Evolutionary conservation across 2,888 invertebrate genomes (phyloP), one percentile per base, ranked within the genome.

Genomic region (Merodon equestris): DNA sequence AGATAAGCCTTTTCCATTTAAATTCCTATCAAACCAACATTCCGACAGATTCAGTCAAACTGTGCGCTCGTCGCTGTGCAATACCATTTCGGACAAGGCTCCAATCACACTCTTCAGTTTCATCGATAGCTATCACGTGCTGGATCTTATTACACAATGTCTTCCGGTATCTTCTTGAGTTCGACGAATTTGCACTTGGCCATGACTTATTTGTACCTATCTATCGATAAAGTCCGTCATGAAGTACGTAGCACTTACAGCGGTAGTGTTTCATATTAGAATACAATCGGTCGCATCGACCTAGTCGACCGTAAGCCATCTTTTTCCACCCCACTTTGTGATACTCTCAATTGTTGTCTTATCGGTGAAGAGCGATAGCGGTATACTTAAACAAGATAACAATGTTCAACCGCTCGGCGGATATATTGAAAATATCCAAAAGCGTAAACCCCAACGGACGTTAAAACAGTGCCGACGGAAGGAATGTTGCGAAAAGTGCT

Each of bases 291-390:
- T 34, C 42, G 9, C 27, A 0, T 27, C 19, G 27, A 27, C 27
- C 27, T 27, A 27, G 27, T 27, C 3, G 2, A 27, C 27, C 27
- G 7, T 27, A 27, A 27, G 27, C 27, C 2, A 44, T 51, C 44
- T 15, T 40, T 40, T 3, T 3, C n/a, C 53, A n/a, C 17, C 38
- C 53, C 48, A 54, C 44, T 10, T n/a, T 40, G 9, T 18, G 68
- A 45, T 56, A 47, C 9, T 34, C 47, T 54, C 42, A 27, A 15
- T 15, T 36, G 18, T 64, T 61, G 44, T 48, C 67, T 56, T 79
- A 79, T 79, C 79, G 50, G 19, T 60, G 7, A 18, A 51, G 13
- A 63, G 10, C 10, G 64, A 73, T 64, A 79, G 58, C 36, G 34
- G 17, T 40, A 5, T 45, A 58, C 36, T 64, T 64, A 38, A 17